A percentile compares a stretch with the other conserved stretches of the same genome.
phyloP scores from a whole-genome alignment of 37 sponge, comb jelly and placozoan species.

The Crambe crambe region DNA sequence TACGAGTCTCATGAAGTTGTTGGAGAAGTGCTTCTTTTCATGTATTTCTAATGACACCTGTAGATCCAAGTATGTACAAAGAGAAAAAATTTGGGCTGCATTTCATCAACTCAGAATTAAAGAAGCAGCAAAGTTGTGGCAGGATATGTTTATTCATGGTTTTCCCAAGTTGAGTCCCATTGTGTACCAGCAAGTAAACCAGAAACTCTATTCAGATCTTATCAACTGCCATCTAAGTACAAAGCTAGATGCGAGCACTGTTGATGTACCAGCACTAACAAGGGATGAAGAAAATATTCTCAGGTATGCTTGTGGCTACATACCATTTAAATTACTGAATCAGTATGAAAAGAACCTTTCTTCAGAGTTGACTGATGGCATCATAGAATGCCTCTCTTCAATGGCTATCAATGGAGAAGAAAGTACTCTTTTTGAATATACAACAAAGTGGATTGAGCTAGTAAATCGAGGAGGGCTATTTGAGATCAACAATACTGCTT shows the following conservation, averaged over 20 bases:
- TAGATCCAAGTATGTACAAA: conserved; percentile 3
- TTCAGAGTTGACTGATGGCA: neutral
- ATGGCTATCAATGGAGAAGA: conserved; percentile 48
- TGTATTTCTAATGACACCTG: conserved; percentile 4
- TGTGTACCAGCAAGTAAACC: conserved; percentile 21
- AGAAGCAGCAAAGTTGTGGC: neutral
- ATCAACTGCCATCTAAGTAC: conserved; percentile 1
- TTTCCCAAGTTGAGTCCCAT: conserved; percentile 2
- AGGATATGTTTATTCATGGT: neutral
- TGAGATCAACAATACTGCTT: conserved; percentile 22
- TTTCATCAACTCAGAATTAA: conserved; percentile 16
- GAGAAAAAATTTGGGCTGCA: conserved; percentile 22
- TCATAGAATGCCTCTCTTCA: conserved; percentile 16
- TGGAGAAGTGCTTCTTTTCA: neutral
- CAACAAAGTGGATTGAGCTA: conserved; percentile 12
- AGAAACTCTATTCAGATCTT: conserved; percentile 8
- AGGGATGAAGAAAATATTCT: conserved; percentile 20
- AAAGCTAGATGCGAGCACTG: neutral
- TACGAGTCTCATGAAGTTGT: neutral
- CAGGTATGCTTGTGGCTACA: conserved; percentile 24
- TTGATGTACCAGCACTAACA: neutral
- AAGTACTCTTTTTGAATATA: conserved; percentile 13
- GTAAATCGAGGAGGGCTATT: conserved; percentile 35
- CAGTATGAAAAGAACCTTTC: conserved; percentile 23
- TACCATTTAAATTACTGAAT: conserved; percentile 20